Evolutionary conservation across 1,140 invertebrate genomes (phyloP), one percentile per base, ranked within the genome.

Genomic region (Gryon sp.): DNA sequence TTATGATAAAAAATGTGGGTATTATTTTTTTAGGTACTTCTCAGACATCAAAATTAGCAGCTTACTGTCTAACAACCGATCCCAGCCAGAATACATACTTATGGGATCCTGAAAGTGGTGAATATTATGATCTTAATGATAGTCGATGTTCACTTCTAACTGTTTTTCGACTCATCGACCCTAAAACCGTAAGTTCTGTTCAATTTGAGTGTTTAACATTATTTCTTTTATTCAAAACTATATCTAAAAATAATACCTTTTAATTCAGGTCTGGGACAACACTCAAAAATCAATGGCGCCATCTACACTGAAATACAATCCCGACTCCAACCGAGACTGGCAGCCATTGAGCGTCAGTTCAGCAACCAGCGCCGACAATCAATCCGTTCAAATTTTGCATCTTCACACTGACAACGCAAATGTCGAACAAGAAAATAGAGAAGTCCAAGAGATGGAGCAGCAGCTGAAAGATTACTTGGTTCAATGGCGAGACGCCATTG

Each of bases 81-180:
- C 79, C 80, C 30, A 80, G 79, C 45, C 74, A 63, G 6, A 66
- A 75, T 19, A 60, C 78, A 5, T 55, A 68, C 8, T 36, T 88
- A 4, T 89, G 87, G 87, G 87, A 89, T 69, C 82, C 86, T 11
- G 87, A 89, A 41, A 86, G 70, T 53, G 87, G 87, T 0, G 83
- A 84, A 40, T 78, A 79, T 38, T 85, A 83, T 55, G 76, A 84
- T 26, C 34, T 87, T 7, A 78, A 72, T 28, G 87, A 88, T 30
- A 86, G 79, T 43, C 79, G 83, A 15, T 88, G 83, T 46, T 76
- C 86, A 4, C 59, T 89, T 8, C 82, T 83, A 4, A 84, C 77
- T 18, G 80, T 85, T 22, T 82, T 79, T 2, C 79, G 85, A 30
- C 41, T 89, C 9, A 81, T 89, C 6, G 88, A 84, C 79, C 72